Evolutionary conservation across 2,888 invertebrate genomes (phyloP).

Genomic region (Trilocha varians): DNA sequence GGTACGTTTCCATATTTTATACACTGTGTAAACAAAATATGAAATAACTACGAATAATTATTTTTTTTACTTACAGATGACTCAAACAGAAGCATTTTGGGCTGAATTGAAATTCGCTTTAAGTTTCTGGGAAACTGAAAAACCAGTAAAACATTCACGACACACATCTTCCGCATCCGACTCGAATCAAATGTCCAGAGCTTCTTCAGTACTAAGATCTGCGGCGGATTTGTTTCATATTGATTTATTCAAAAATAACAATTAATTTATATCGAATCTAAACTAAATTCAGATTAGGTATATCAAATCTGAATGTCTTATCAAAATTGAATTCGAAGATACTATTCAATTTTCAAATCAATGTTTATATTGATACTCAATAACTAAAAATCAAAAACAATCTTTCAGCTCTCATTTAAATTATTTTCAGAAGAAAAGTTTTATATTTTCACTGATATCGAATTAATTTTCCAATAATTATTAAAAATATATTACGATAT

Average conservation of each 20-base stretch:
- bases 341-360: too few species aligned
- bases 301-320: too few species aligned
- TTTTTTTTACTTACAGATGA: conserved; percentile 69
- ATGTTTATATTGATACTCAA: too few species aligned
- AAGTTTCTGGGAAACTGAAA: conserved; percentile 81
- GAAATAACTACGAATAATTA: neutral
- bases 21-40: neutral
- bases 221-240: conserved; percentile 54
- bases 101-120: conserved; percentile 81
- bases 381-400: too few species aligned
- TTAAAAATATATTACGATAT: too few species aligned
- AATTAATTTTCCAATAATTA: too few species aligned
- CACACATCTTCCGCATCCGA: conserved; percentile 43
- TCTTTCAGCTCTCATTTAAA: too few species aligned
- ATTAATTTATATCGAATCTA: neutral
- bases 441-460: too few species aligned
- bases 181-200: conserved; percentile 39
- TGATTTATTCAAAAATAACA: conserved; percentile 21
- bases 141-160: conserved; percentile 74
- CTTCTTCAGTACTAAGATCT: conserved; percentile 56
- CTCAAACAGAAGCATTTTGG: conserved; percentile 78
- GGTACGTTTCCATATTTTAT: too few species aligned
- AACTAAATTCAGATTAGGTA: too few species aligned
- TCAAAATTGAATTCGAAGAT: too few species aligned
- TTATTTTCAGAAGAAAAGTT: too few species aligned